These are phyloP conservation scores for Crenuchus spilurus DNA, from an alignment of 2,797 vertebrate species.

Conservation along the genomic window DNA sequence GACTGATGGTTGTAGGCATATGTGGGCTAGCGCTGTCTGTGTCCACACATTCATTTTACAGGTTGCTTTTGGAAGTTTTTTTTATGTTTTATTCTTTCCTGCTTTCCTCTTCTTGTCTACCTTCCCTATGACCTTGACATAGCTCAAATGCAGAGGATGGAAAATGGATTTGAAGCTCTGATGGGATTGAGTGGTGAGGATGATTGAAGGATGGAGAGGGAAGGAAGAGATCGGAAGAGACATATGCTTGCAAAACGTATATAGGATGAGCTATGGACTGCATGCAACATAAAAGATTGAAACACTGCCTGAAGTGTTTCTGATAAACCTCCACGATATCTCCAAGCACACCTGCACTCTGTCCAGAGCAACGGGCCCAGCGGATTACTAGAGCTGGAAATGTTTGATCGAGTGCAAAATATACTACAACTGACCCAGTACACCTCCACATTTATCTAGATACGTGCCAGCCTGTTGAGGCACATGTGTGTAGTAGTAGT, in stretches of 20 bases:
- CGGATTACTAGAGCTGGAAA: conserved; percentile 1
- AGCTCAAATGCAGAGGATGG: conserved; percentile 27
- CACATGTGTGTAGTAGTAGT: not conserved
- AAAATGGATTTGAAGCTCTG: conserved; percentile 39
- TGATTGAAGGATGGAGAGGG: conserved; percentile 29
- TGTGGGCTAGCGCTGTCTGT: conserved; percentile 42
- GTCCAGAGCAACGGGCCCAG: not conserved
- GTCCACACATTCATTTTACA: conserved; percentile 41
- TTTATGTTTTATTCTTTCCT: not conserved
- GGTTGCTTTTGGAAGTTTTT: conserved; percentile 23
- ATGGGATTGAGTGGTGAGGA: conserved; percentile 16
- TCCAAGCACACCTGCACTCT: conserved; percentile 1
- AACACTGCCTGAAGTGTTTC: conserved; percentile 25
- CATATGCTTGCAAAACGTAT: not conserved
- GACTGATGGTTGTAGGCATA: conserved; percentile 52
- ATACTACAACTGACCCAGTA: conserved; percentile 30
- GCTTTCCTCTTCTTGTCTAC: not conserved
- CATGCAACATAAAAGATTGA: conserved; percentile 22
- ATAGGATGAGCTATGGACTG: conserved; percentile 18
- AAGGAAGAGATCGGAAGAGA: not conserved
- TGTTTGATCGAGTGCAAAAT: conserved; percentile 3
- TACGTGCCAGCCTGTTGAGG: not conserved
- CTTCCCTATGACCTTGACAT: conserved; percentile 51
- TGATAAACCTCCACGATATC: conserved; percentile 27
- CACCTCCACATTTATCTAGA: conserved; percentile 19